Base-by-base conservation (phyloP, 1,140 invertebrate species). In the Dinothrombium tinctorium region DNA sequence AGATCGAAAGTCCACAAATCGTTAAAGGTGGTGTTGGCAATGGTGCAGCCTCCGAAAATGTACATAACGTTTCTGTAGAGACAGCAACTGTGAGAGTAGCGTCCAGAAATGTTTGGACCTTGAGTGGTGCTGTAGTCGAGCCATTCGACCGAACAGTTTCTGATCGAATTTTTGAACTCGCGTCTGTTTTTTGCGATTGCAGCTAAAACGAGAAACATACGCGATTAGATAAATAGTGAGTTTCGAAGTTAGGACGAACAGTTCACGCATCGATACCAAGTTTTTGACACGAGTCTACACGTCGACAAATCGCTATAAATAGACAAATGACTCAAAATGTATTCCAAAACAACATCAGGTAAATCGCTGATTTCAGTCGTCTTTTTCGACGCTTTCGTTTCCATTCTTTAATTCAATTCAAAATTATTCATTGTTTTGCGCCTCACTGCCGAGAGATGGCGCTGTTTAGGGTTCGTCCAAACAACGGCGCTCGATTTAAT, bases 1-100 rank as follows among this genome's bases (percentile, higher is more conserved):
- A 94, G 65, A 65, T 95, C 80, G 56, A 94, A 72, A 48, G 69
- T 68, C 89, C 89, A 95, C 7, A 96, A 64, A 63, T 96, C 89
- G 66, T 96, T 95, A 52, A 94, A 95, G 8, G 87, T 84, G 15
- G 89, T 94, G 26, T 26, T 38, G 2, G 23, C 37, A 15, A 9
- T 26, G 12, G 17, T 89, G 50, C 82, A 90, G 1, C 89, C 89
- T 35, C 87, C 87, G 69, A 94, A 94, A 23, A 94, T 70, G 57
- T 82, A 94, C 80, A 94, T 80, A 11, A 46, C 49, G 41, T 48
- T 29, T 2, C 56, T 69, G 56, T 73, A 68, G 41, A 76, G 71
- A 53, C 76, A 84, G 32, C 83, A 78, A 47, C 80, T 73, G 67
- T 92, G 86, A 1, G 83, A 87, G 61, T 84, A 87, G 46, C 86